Base-by-base conservation (phyloP, 2,797 vertebrate species). In the Lepilemur septentrionalis region DNA sequence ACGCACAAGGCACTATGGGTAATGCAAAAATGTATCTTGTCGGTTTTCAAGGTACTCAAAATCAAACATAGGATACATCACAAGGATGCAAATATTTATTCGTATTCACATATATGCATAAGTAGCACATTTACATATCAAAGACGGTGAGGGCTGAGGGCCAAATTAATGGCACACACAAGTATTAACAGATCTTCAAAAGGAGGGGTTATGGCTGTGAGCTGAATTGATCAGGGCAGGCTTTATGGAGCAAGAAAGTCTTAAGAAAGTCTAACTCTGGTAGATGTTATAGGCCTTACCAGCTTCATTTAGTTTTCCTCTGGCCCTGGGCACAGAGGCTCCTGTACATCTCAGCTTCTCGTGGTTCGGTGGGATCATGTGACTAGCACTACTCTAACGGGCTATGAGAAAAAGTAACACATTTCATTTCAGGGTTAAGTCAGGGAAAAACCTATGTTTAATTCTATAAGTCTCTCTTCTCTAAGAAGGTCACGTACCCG, bases 81-180 rank as follows among this genome's bases (percentile, higher is more conserved):
- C 65, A 80, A 93, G 93, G 30, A 86, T 79, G 15, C 12, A 80
- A 76, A 79, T 83, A 67, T 92, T 89, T 95, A 91, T 63, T 78
- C 63, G 63, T 63, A 95, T 72, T 89, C 50, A 91, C 48, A 63
- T 73, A 48, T 79, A 95, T n/a, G 25, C 57, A 57, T 78, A 88
- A 95, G 25, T 52, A 75, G 38, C 55, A 95, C 3, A 96, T 91
- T 97, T 95, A 57, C 48, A 81, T 94, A 90, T 93, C 80, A 94
- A 96, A 95, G 38, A 89, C 7, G 72, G 14, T 61, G 52, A 96
- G 81, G 86, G 50, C 79, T 89, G 96, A 93, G 72, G 63, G 75
- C 23, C 81, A 94, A 85, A 80, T 70, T n/a, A 92, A 92, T 43
- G 15, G 69, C 41, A 93, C 13, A 52, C 10, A 50, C 23, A 32